Conservation (phyloP, 92 coral and sea anemone species). For the Isaurus tuberculatus region DNA sequence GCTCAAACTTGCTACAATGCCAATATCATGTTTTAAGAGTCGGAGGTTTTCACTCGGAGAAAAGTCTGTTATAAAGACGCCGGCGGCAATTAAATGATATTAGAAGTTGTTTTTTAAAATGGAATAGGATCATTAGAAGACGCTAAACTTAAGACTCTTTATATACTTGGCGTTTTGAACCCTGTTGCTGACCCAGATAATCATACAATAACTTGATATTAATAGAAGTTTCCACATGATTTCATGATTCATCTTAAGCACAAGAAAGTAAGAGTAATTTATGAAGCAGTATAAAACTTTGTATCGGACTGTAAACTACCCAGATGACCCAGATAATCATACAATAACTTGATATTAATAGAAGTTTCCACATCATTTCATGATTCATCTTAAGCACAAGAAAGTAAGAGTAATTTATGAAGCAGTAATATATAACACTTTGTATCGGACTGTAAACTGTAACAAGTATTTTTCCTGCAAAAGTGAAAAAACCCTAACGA, state of each 20-base stretch:
- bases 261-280: conserved; percentile 3
- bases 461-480: neutral
- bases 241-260: neutral
- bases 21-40: conserved; percentile 10
- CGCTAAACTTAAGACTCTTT: neutral
- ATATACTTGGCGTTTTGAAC: too few relatives aligned
- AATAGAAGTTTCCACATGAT: too few relatives aligned
- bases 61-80: neutral
- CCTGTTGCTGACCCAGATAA: neutral
- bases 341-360: too few relatives aligned
- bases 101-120: neutral
- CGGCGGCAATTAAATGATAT: conserved; percentile 9
- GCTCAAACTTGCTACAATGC: conserved; percentile 30
- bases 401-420: conserved; percentile 5
- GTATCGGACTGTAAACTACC: neutral
- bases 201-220: too few relatives aligned
- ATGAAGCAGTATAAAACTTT: neutral
- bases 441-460: neutral
- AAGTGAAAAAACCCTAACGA: neutral
- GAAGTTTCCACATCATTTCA: too few relatives aligned
- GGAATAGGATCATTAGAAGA: neutral
- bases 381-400: neutral
- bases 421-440: too few relatives aligned
- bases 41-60: conserved; percentile 7
- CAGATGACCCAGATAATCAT: neutral